These are phyloP conservation scores for Nibea coibor DNA, from an alignment of 2,113 vertebrate species.

Conservation along the genomic window DNA sequence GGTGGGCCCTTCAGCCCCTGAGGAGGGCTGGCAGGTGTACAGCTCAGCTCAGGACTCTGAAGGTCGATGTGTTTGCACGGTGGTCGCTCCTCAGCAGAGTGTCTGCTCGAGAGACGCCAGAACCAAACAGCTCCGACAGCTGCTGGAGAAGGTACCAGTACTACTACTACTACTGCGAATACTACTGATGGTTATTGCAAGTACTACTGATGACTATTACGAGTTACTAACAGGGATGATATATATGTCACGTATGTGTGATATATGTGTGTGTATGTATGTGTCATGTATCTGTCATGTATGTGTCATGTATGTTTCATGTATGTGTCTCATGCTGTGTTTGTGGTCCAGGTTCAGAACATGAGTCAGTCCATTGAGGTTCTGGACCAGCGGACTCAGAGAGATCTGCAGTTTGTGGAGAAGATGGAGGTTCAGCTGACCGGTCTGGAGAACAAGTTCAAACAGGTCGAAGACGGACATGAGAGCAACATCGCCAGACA, in stretches of 20 bases:
- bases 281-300: too few relatives aligned
- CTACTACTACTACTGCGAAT: neutral
- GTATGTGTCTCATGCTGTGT: neutral
- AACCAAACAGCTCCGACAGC: conserved; percentile 94
- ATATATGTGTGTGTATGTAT: too few relatives aligned
- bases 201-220: too few relatives aligned
- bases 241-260: too few relatives aligned
- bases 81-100: conserved; percentile 96
- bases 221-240: too few relatives aligned
- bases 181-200: neutral
- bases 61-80: conserved; percentile 97
- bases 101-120: conserved; percentile 96
- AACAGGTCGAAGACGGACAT: conserved; percentile 94
- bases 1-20: conserved; percentile 93
- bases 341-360: conserved; percentile 90
- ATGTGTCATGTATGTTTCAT: too few relatives aligned
- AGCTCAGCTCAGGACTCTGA: conserved; percentile 97
- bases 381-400: conserved; percentile 93
- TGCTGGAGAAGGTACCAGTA: conserved; percentile 93
- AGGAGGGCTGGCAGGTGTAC: conserved; percentile 98
- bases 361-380: conserved; percentile 98
- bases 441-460: conserved; percentile 94
- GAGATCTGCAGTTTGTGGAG: conserved; percentile 95
- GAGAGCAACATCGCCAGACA: conserved; percentile 94
- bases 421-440: conserved; percentile 96